These are phyloP conservation scores for Drosophila melanosoma DNA, from an alignment of 2,888 invertebrate genomes.

Conservation along the genomic window DNA sequence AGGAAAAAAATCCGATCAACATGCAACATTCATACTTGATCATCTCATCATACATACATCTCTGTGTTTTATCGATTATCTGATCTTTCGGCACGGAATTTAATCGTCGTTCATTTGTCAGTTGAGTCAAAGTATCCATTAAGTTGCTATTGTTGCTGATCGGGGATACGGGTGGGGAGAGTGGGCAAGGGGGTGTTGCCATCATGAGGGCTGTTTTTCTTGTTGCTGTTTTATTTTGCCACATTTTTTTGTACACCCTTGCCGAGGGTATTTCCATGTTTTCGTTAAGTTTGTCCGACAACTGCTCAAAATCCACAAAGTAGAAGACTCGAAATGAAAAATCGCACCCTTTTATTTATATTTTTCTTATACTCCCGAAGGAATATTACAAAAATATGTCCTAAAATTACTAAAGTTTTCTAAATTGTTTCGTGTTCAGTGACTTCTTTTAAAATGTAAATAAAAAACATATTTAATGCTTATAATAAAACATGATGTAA, in stretches of 20 bases:
- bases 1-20: not conserved
- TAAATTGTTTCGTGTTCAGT: too few species aligned
- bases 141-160: not conserved
- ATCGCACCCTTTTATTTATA: too few species aligned
- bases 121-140: not conserved
- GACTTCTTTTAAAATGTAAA: too few species aligned
- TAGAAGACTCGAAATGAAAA: too few species aligned
- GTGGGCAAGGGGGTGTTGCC: slow-evolving; percentile 7
- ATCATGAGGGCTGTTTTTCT: slow-evolving; percentile 23
- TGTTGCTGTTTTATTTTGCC: slow-evolving; percentile 33
- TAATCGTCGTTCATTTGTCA: not conserved
- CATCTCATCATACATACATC: not conserved
- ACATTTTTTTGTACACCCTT: not conserved
- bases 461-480: too few species aligned
- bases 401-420: too few species aligned
- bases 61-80: slow-evolving; percentile 8
- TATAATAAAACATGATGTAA: too few species aligned
- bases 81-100: slow-evolving; percentile 11
- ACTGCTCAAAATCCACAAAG: too few species aligned
- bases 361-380: too few species aligned
- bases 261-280: not conserved
- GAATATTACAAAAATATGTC: too few species aligned
- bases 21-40: not conserved
- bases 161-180: not conserved
- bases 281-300: not conserved